Base-by-base conservation (phyloP, 2,888 invertebrate genomes). In the Dasypogon diadema region DNA sequence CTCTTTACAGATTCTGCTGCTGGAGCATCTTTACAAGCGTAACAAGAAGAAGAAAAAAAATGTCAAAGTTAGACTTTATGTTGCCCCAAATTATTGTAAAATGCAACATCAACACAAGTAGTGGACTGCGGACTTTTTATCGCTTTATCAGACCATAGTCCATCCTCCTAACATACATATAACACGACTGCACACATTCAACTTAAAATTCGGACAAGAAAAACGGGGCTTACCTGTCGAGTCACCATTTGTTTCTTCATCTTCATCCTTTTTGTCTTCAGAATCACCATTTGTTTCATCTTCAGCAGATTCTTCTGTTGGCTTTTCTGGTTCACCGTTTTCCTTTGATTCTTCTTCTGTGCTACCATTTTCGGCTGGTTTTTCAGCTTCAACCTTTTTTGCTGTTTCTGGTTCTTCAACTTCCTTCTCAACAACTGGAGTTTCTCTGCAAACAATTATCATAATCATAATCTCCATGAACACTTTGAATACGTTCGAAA, bases 1-100 rank as follows among this genome's bases (percentile, higher is more conserved):
- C 86, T 84, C 81, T 86, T 86, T 5, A 86, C 86, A 37, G 86
- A 83, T 80, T 86, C 86, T 79, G 83, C 82, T 79, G 83, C 82
- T 77, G 85, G 84, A 77, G 84, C 83, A 79, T 80, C 78, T 79
- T 24, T 46, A 54, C 18, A 16, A 5, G 16, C 22, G 65, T 14
- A 73, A 37, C n/a, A 55, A 72, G 24, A 16, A 3, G 16, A 12
- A 12, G 34, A 24, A 16, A 3, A 22, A 12, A 12, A 51, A 68
- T 30, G 30, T 30, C 30, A 30, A 30, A 30, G 8, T n/a, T n/a
- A n/a, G n/a, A n/a, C n/a, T n/a, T n/a, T n/a, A n/a, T n/a, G n/a
- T n/a, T n/a, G n/a, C n/a, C n/a, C n/a, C n/a, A n/a, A n/a, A n/a
- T n/a, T n/a, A n/a, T n/a, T n/a, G n/a, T n/a, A n/a, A n/a, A n/a